Conservation (phyloP, 2,113 vertebrate species). For the Xenopus laevis region DNA sequence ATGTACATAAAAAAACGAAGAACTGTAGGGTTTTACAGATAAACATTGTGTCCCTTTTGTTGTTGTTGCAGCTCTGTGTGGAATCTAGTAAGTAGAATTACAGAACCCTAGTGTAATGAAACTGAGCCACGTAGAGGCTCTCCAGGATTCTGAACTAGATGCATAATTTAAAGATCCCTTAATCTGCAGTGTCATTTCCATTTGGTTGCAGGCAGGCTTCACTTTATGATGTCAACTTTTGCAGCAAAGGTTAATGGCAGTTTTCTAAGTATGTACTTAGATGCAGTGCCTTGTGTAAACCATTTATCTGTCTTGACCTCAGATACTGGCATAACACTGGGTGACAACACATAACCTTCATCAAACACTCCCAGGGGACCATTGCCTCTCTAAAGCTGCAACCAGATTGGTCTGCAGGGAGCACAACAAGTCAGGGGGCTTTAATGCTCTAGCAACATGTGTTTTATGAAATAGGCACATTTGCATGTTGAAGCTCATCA, state of each 20-base stretch:
- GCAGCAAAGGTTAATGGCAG: constrained; percentile 63
- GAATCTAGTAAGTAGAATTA: background rate
- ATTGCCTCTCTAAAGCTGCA: constrained; percentile 22
- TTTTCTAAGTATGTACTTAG: constrained; percentile 51
- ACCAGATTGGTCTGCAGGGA: constrained; percentile 45
- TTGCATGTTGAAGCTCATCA: too few species aligned
- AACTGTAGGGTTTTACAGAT: too few species aligned
- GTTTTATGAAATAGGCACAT: background rate
- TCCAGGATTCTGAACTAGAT: constrained; percentile 65
- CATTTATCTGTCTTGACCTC: constrained; percentile 58
- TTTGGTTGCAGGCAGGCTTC: constrained; percentile 65
- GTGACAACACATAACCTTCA: constrained; percentile 58
- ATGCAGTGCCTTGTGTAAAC: constrained; percentile 54
- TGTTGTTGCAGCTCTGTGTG: background rate
- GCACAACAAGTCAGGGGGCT: constrained; percentile 9
- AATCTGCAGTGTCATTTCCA: constrained; percentile 69
- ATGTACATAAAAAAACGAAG: too few species aligned
- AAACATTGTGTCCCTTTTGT: background rate
- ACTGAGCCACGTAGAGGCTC: constrained; percentile 51
- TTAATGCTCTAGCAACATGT: background rate
- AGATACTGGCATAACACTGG: constrained; percentile 49
- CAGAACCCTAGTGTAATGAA: background rate
- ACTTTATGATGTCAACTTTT: constrained; percentile 72
- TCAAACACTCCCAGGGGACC: constrained; percentile 38
- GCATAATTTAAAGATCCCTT: constrained; percentile 71